phyloP scores from a whole-genome alignment of 2,113 vertebrate genomes.

The Cynoglossus semilaevis region DNA sequence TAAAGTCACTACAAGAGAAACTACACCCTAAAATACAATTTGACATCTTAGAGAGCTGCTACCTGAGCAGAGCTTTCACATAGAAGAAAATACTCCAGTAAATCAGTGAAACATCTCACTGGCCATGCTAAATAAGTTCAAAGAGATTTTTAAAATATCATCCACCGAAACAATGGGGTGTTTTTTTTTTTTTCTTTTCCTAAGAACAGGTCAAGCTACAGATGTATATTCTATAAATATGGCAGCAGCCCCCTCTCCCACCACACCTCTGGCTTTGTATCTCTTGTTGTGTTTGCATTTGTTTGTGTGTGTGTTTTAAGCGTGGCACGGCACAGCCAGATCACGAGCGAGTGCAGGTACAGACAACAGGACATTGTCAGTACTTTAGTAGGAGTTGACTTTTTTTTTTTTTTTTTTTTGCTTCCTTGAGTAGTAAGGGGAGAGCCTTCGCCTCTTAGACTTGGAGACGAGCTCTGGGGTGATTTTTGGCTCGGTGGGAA shows the following conservation, averaged over 20 bases:
- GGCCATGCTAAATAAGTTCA: conserved; percentile 55
- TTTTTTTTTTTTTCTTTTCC: conserved; percentile 6
- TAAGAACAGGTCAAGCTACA: conserved; percentile 55
- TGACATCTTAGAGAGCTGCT: conserved; percentile 71
- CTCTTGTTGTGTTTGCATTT: conserved; percentile 28
- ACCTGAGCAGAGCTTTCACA: conserved; percentile 73
- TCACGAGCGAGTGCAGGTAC: conserved; percentile 66
- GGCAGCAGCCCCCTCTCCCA: conserved; percentile 28
- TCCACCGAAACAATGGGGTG: conserved; percentile 38
- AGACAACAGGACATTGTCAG: conserved; percentile 54
- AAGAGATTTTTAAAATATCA: conserved; percentile 56
- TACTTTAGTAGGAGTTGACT: conserved; percentile 54
- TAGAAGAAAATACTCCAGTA: conserved; percentile 56
- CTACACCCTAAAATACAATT: conserved; percentile 45
- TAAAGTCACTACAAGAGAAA: conserved; percentile 48
- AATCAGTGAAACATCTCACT: conserved; percentile 42
- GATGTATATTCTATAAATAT: conserved; percentile 55
- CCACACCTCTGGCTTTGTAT: conserved; percentile 47
- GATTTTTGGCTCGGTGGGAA: conserved; percentile 70
- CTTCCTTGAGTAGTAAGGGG: conserved; percentile 84
- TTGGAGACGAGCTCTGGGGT: conserved; percentile 78
- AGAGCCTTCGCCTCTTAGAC: conserved; percentile 89
- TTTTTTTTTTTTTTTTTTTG: conserved; percentile 16
- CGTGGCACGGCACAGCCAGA: conserved; percentile 60
- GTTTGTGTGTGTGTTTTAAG: conserved; percentile 50